phyloP scores from a whole-genome alignment of 2,888 invertebrate genomes.

The Trissolcus japonicus region DNA sequence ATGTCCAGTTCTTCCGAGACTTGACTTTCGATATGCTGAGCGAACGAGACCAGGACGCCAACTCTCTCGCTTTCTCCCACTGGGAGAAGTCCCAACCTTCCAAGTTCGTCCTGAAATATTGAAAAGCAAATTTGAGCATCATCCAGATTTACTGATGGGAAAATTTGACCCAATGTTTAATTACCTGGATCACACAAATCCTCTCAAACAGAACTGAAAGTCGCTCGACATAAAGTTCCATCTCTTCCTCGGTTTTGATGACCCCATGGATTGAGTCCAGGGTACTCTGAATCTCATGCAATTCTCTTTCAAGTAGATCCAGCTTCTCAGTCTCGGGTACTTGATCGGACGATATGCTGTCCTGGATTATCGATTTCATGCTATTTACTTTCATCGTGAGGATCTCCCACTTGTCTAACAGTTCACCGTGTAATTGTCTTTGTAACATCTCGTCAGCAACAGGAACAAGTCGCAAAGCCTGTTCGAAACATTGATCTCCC shows the following conservation, averaged over 20 bases:
- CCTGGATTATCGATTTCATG: conserved; percentile 83
- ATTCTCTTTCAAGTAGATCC: conserved; percentile 84
- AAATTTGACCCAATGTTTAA: background rate
- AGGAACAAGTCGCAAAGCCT: conserved; percentile 86
- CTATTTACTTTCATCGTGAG: conserved; percentile 81
- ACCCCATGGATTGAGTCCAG: conserved; percentile 86
- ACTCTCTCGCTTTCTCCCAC: conserved; percentile 87
- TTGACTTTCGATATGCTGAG: conserved; percentile 84
- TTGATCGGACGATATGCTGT: conserved; percentile 84
- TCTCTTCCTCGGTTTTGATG: conserved; percentile 89
- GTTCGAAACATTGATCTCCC: conserved; percentile 85
- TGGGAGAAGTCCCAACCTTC: conserved; percentile 84
- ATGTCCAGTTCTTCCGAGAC: conserved; percentile 88
- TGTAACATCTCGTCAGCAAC: conserved; percentile 91
- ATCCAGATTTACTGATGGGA: background rate
- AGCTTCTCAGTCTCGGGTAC: conserved; percentile 86
- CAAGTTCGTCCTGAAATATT: conserved; percentile 85
- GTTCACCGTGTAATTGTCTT: conserved; percentile 85
- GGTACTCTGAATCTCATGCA: conserved; percentile 84
- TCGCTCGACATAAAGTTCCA: conserved; percentile 87
- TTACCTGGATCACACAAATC: conserved; percentile 83
- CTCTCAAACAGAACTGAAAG: conserved; percentile 86
- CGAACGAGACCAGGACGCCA: conserved; percentile 83
- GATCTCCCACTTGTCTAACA: conserved; percentile 86
- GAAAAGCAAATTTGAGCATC: background rate